These are phyloP conservation scores for Drosophila subobscura DNA, from an alignment of 1,140 invertebrate genomes.

Conservation along the genomic window DNA sequence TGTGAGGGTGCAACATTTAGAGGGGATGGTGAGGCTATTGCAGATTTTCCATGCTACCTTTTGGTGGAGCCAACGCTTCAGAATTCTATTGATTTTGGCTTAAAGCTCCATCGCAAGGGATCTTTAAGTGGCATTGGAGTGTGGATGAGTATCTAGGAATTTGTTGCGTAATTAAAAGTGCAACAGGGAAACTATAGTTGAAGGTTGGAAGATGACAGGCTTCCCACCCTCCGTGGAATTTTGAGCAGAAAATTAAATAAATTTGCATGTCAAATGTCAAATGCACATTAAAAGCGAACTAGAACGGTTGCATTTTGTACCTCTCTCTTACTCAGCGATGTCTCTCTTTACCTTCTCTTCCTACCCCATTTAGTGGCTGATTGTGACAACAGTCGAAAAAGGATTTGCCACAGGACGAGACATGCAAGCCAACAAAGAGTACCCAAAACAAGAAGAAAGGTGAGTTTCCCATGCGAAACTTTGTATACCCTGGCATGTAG, in stretches of 20 bases:
- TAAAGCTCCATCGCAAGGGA: slow-evolving; percentile 34
- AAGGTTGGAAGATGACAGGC: not conserved
- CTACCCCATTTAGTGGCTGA: slow-evolving; percentile 33
- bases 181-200: slow-evolving; percentile 49
- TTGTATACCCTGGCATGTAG: no score
- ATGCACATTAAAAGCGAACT: slow-evolving; percentile 67
- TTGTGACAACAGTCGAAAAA: slow-evolving; percentile 66
- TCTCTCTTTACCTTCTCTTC: not conserved
- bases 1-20: no score
- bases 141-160: slow-evolving; percentile 36
- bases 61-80: slow-evolving; percentile 22
- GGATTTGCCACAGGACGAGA: slow-evolving; percentile 65
- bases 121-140: slow-evolving; percentile 21
- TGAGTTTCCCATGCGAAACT: no score
- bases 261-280: slow-evolving; percentile 82
- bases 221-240: slow-evolving; percentile 32
- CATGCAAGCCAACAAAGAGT: slow-evolving; percentile 32
- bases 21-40: no score
- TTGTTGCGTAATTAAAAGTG: slow-evolving; percentile 71
- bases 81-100: slow-evolving; percentile 53
- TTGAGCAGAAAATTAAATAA: slow-evolving; percentile 81
- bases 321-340: not conserved
- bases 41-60: slow-evolving; percentile 16
- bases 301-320: slow-evolving; percentile 22
- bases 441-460: slow-evolving; percentile 8